These are phyloP conservation scores for Stegostoma tigrinum DNA, from an alignment of 2,113 vertebrate species.

Conservation along the genomic window DNA sequence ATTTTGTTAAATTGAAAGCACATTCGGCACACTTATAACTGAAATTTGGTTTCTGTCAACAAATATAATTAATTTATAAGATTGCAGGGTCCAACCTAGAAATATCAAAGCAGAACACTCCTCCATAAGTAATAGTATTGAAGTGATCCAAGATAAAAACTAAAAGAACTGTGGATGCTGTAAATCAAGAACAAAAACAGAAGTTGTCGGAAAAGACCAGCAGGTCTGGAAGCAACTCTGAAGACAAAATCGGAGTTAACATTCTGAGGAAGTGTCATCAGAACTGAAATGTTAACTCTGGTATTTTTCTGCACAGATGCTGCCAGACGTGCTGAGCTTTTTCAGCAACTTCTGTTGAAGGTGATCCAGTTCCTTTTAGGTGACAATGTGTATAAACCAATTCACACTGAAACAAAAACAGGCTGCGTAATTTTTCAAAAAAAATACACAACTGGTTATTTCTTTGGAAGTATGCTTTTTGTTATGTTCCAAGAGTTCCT, in stretches of 20 bases:
- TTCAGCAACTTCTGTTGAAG: neutral
- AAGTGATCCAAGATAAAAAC: no score
- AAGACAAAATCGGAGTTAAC: no score
- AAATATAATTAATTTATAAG: neutral
- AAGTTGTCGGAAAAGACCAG: no score
- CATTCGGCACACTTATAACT: neutral
- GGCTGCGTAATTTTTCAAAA: neutral
- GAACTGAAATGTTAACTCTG: no score
- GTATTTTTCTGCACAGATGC: no score
- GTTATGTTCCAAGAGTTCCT: neutral
- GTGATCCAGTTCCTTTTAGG: neutral
- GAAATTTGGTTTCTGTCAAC: neutral
- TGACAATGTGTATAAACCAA: neutral
- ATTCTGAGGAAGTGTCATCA: no score
- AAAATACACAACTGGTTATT: neutral
- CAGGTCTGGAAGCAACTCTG: no score
- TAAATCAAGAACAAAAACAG: no score
- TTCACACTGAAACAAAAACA: neutral
- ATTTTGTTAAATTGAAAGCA: neutral
- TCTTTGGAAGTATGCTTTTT: neutral
- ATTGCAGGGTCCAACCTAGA: neutral
- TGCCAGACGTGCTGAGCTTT: no score
- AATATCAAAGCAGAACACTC: neutral
- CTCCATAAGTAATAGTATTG: neutral
- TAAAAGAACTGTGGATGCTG: no score